Evolutionary conservation across 2,113 vertebrate genomes (phyloP).

Genomic region (Cygnus buccinator): DNA sequence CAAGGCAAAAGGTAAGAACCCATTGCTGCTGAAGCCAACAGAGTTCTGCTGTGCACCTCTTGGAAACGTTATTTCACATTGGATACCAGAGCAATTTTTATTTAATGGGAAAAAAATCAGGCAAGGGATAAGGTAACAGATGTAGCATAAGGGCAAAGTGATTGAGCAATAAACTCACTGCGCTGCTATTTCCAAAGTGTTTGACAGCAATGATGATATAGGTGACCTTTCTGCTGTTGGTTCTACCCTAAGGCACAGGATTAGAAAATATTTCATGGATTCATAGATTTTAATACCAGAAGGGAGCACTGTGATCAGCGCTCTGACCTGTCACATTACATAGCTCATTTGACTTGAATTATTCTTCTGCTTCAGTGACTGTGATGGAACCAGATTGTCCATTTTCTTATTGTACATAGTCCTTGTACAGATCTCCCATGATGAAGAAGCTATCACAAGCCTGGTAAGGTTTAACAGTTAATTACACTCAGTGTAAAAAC

Average conservation of each 20-base stretch:
- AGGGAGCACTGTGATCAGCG: background rate
- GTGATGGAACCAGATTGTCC: background rate
- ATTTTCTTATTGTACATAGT: background rate
- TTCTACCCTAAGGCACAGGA: background rate
- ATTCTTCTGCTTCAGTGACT: background rate
- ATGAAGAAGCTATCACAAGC: background rate
- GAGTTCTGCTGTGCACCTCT: background rate
- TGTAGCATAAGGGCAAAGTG: background rate
- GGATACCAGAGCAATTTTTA: background rate
- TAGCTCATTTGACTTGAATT: background rate
- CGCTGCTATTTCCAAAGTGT: conserved; percentile 3
- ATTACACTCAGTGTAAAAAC: background rate
- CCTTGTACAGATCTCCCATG: background rate
- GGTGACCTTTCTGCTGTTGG: conserved; percentile 43
- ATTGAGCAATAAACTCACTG: background rate
- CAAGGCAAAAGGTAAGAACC: background rate
- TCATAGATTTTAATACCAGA: background rate
- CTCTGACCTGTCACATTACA: background rate
- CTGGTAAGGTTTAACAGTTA: background rate
- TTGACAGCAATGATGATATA: conserved; percentile 30
- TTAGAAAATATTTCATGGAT: background rate
- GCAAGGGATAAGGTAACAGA: background rate
- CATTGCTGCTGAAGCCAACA: accelerated
- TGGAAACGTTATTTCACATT: background rate
- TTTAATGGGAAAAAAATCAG: background rate